Base-by-base conservation (phyloP, 2,113 vertebrate genomes). In the Ptilorrhoa leucosticta region DNA sequence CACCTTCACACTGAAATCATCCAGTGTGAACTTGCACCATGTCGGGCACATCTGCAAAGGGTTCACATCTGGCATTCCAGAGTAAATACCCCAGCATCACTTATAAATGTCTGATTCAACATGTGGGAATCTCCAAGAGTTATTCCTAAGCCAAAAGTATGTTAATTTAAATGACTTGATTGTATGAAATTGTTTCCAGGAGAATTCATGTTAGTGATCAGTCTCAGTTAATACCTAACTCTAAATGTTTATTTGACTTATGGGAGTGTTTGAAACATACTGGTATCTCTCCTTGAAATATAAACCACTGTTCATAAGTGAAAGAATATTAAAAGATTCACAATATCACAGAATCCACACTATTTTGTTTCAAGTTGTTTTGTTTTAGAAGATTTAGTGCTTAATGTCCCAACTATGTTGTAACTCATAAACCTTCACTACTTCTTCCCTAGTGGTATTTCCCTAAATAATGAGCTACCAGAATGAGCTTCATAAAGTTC, bases 81-180 rank as follows among this genome's bases (percentile, higher is more conserved):
- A 95, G 47, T 92, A 88, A 89, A 89, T 92, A 91, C 70, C 54
- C 8, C 50, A 51, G 56, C 42, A 85, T 45, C 53, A 65, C 39
- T 83, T 80, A 91, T 42, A 63, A 89, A 83, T 33, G 30, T 28
- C 39, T 91, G 54, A 19, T 88, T 76, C 50, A 66, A 61, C 57
- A 53, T 81, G 22, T 92, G 51, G 82, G 51, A 78, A 53, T 90
- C 56, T 94, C 60, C 30, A 61, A 45, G 22, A 77, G n/a, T 64
- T 93, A 96, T 87, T 90, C 54, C 44, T 66, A 58, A 72, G 37
- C 47, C 42, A 77, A 48, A 96, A 96, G 87, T 75, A 89, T 51
- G 80, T 68, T 58, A 70, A 45, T 44, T 82, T 45, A 96, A 96
- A 90, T 63, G 0, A 89, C 66, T 61, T 60, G 81, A 91, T 63